Base-by-base conservation (phyloP, 2,888 invertebrate genomes). In the Girardia tigrina region DNA sequence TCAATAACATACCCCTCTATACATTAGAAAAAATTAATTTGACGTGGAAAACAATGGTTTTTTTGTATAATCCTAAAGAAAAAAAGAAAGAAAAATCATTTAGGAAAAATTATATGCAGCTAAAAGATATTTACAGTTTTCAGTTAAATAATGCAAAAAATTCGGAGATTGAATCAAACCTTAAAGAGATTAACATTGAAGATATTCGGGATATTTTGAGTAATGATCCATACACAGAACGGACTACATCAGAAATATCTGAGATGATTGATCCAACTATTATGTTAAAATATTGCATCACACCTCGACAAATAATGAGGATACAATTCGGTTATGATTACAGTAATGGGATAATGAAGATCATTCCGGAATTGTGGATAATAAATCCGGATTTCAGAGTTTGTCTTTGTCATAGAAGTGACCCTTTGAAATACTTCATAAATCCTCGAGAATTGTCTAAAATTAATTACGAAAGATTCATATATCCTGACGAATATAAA, bases 301-400 rank as follows among this genome's bases (percentile, higher is more conserved):
- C 4, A 12, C 20, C n/a, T 56, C 4, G 56, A 16, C 56, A 56
- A 56, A 12, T 56, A n/a, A 8, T 56, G 4, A 56, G 56, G 23
- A 16, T 56, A 56, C 56, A 56, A 16, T 56, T 56, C 23, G 4
- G 56, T 16, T 56, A 56, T 56, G 56, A 56, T 56, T 56, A 56
- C n/a, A 56, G 56, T 56, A 56, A 16, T 56, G 56, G 56, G 23
- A 56, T 56, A 4, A 56, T 56, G 56, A 56, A 56, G 4, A 56
- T 56, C n/a, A 23, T 56, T 23, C 56, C 56, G n/a, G 56, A 56
- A 56, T 16, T 56, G 23, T 12, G n/a, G n/a, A 56, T 56, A 6
- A 56, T 56, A 56, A 56, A 56, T 56, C 56, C 56, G 4, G 56
- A 56, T 56, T 56, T 56, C 23, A n/a, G 56, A 56, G 56, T 56